A percentile compares a stretch with the other conserved stretches of the same genome.
Conservation (phyloP, 2,888 invertebrate species). For the Galeruca laticollis region DNA sequence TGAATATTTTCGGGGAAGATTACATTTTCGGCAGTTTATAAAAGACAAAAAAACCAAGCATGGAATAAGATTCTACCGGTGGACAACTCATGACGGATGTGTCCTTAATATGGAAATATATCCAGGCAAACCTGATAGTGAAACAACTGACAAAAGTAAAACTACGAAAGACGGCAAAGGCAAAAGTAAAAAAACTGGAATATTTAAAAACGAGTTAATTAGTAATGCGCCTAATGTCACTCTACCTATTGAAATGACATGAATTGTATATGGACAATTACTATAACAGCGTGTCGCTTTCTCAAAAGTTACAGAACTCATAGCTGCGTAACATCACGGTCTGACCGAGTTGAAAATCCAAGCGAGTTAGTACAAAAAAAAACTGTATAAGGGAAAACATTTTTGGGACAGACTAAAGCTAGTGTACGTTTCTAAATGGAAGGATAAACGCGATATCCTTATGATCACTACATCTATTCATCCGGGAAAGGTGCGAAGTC, state of each 20-base stretch:
- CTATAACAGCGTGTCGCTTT: conserved; percentile 17
- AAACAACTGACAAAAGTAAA: too few species aligned
- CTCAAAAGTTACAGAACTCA: conserved; percentile 9
- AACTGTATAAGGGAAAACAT: conserved; percentile 19
- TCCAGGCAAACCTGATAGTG: too few species aligned
- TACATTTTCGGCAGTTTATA: too few species aligned
- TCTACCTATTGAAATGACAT: conserved; percentile 54
- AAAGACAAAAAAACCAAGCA: too few species aligned
- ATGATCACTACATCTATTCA: conserved; percentile 21
- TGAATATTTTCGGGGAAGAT: too few species aligned
- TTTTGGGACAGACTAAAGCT: conserved; percentile 16
- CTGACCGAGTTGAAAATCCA: conserved; percentile 48
- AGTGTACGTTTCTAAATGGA: conserved; percentile 15
- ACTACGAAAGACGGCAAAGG: too few species aligned
- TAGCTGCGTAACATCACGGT: conserved; percentile 50
- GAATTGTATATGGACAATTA: conserved; percentile 51
- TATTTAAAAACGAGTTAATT: conserved; percentile 40
- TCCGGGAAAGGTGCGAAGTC: conserved; percentile 10
- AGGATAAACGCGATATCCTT: conserved; percentile 13
- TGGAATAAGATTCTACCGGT: too few species aligned
- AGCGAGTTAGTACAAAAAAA: conserved; percentile 22
- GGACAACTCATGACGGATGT: too few species aligned
- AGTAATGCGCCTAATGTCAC: conserved; percentile 51
- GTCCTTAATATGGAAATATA: too few species aligned
- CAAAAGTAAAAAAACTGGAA: too few species aligned